phyloP scores from a whole-genome alignment of 23 tunicate species.

The Oikopleura vanhoeffeni region DNA sequence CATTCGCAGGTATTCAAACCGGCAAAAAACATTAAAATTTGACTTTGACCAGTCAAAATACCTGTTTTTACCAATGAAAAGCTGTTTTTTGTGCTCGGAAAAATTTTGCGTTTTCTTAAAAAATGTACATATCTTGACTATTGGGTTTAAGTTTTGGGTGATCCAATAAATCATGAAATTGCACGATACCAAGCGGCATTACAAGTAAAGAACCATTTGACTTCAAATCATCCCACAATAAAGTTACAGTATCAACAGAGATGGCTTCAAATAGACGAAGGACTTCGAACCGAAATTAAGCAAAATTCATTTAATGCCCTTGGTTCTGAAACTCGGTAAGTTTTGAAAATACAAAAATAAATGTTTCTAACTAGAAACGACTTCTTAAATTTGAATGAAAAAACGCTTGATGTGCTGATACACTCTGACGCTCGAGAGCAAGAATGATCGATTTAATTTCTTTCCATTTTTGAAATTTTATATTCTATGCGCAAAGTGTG shows the following conservation, averaged over 20 bases:
- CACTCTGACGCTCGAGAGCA: no score
- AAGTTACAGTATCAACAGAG: slow-evolving; percentile 51
- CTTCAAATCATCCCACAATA: slow-evolving; percentile 45
- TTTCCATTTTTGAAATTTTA: no score
- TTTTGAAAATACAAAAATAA: no score
- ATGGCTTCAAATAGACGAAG: slow-evolving; percentile 49
- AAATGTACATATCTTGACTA: no score
- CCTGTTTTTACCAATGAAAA: neutral
- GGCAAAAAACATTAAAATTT: neutral
- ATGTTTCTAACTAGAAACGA: no score
- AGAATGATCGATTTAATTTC: no score
- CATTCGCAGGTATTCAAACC: no score
- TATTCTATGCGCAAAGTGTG: no score
- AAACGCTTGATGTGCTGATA: no score
- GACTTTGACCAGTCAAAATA: neutral
- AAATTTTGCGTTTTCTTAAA: no score
- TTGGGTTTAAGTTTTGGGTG: slow-evolving; percentile 34
- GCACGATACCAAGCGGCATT: slow-evolving; percentile 25
- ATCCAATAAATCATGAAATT: slow-evolving; percentile 34
- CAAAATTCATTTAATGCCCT: slow-evolving; percentile 17
- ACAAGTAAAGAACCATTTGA: slow-evolving; percentile 59
- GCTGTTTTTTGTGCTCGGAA: no score
- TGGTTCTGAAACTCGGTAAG: slow-evolving; percentile 3
- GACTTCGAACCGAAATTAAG: slow-evolving; percentile 26
- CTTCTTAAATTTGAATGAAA: no score